Evolutionary conservation across 1,140 invertebrate genomes (phyloP).

Genomic region (Lasioglossum albipes): DNA sequence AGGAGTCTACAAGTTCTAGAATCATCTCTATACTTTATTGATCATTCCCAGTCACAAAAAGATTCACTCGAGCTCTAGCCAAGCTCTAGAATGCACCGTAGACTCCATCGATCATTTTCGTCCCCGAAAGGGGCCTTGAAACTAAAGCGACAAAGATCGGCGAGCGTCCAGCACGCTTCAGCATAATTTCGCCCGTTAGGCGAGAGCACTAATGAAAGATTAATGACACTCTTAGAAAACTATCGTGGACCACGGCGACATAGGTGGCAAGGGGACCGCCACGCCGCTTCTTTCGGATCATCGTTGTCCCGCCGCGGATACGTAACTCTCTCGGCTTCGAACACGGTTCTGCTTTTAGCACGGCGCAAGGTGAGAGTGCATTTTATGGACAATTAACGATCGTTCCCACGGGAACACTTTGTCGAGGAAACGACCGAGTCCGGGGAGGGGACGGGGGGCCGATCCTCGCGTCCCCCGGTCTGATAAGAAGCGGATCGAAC

Average conservation of each 20-base stretch:
- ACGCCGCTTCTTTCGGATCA: constrained; percentile 33
- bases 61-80: too few relatives aligned
- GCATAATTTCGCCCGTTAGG: not conserved
- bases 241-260: not conserved
- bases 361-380: constrained; percentile 39
- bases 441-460: not conserved
- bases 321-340: constrained; percentile 21
- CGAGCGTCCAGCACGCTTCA: too few relatives aligned
- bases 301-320: constrained; percentile 33
- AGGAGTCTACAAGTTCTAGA: too few relatives aligned
- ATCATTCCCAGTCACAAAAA: too few relatives aligned
- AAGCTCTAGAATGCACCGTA: too few relatives aligned
- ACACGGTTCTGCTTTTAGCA: constrained; percentile 48
- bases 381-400: constrained; percentile 46
- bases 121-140: too few relatives aligned
- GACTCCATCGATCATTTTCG: too few relatives aligned
- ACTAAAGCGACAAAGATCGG: too few relatives aligned
- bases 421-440: constrained; percentile 22
- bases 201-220: constrained; percentile 10
- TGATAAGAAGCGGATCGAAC: constrained; percentile 41
- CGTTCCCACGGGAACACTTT: constrained; percentile 47
- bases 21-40: too few relatives aligned
- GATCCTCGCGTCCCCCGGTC: constrained; percentile 19
- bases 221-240: constrained; percentile 1
- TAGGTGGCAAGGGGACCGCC: not conserved